Conservation (phyloP, 2,797 vertebrate species). For the Lepidocolaptes lacrymiger region DNA sequence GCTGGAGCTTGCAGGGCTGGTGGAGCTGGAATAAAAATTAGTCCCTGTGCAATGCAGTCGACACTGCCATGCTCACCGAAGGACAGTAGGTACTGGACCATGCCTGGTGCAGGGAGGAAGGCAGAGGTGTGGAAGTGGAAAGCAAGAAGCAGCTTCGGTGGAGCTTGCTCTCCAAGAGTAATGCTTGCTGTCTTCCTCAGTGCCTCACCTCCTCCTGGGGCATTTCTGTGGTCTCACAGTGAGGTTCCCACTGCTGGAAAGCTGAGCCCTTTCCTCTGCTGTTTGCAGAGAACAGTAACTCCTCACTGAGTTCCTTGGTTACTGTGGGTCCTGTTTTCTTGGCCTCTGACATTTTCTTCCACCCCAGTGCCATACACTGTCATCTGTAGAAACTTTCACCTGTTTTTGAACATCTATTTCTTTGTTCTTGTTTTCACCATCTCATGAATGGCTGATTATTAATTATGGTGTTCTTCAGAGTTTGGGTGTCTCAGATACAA, state of each 20-base stretch:
- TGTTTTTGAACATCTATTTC: not conserved
- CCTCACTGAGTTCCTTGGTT: not conserved
- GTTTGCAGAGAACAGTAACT: not conserved
- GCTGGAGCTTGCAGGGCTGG: not conserved
- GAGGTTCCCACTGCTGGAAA: not conserved
- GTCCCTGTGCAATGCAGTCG: not conserved
- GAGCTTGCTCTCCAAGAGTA: not conserved
- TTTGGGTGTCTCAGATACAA: not conserved
- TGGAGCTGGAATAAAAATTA: not conserved
- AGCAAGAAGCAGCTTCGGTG: not conserved
- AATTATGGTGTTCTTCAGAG: not conserved
- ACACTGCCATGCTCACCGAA: no score
- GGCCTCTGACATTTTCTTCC: not conserved
- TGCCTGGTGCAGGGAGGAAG: fast-evolving
- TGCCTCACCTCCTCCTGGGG: not conserved
- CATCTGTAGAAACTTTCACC: not conserved
- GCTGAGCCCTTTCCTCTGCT: not conserved
- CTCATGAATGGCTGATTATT: not conserved
- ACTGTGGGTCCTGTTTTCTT: not conserved
- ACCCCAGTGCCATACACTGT: not conserved
- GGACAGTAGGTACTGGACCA: not conserved
- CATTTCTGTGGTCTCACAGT: not conserved
- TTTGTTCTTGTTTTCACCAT: not conserved
- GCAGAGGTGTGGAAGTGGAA: not conserved
- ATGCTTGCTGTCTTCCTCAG: not conserved